Conservation (phyloP, 2,113 vertebrate genomes). For the Calyptommatus sinebrachiatus region DNA sequence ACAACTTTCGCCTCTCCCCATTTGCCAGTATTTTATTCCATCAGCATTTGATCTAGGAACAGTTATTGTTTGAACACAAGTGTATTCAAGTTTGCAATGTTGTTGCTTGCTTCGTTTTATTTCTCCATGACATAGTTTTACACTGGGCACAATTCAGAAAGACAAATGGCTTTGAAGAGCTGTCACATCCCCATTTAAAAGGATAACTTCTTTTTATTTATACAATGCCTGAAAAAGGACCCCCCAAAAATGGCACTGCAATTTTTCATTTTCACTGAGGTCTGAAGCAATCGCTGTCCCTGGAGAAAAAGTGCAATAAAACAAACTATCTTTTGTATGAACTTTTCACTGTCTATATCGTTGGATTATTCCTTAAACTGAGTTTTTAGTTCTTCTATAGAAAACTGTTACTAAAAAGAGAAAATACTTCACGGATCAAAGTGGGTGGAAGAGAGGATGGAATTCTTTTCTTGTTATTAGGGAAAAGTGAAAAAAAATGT, state of each 20-base stretch:
- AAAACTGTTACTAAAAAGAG: neutral
- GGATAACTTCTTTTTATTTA: slow-evolving; percentile 6
- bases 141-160: slow-evolving; percentile 45
- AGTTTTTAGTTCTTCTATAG: neutral
- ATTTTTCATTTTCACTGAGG: slow-evolving; percentile 16
- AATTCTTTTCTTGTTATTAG: too few species aligned
- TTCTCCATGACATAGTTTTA: slow-evolving; percentile 45
- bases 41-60: slow-evolving; percentile 37
- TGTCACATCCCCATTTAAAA: slow-evolving; percentile 16
- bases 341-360: neutral
- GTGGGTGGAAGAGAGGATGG: too few species aligned
- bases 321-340: slow-evolving; percentile 8
- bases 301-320: neutral
- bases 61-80: slow-evolving; percentile 50
- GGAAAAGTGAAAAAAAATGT: too few species aligned
- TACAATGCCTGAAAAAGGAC: slow-evolving; percentile 16
- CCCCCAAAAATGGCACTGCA: neutral
- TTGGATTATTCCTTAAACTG: neutral
- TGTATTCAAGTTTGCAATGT: slow-evolving; percentile 13
- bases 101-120: slow-evolving; percentile 42
- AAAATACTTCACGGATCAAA: neutral
- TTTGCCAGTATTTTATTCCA: slow-evolving; percentile 29
- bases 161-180: slow-evolving; percentile 50
- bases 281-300: slow-evolving; percentile 22
- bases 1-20: slow-evolving; percentile 28